Evolutionary conservation across 2,113 vertebrate genomes (phyloP).

Genomic region (Felis catus): F.catus_Fca126_mat1.0 CM031411.1:26726501-26727000

Average conservation of each 20-base stretch:
- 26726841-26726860: background rate
- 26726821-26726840: background rate
- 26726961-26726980: too few species aligned
- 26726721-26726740: background rate
- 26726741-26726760: background rate
- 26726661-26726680: background rate
- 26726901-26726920: background rate
- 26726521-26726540: background rate
- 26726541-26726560: background rate
- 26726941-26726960: too few species aligned
- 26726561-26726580: background rate
- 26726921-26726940: too few species aligned
- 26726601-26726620: conserved; percentile 9
- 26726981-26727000: too few species aligned
- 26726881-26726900: background rate
- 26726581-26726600: conserved; percentile 22
- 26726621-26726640: background rate
- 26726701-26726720: background rate
- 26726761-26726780: background rate
- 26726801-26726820: background rate
- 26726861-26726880: background rate
- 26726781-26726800: background rate
- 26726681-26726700: too few species aligned
- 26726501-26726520: conserved; percentile 38
- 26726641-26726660: background rate